Conservation (phyloP, 92 coral and sea anemone species). For the Micromussa lordhowensis region DNA sequence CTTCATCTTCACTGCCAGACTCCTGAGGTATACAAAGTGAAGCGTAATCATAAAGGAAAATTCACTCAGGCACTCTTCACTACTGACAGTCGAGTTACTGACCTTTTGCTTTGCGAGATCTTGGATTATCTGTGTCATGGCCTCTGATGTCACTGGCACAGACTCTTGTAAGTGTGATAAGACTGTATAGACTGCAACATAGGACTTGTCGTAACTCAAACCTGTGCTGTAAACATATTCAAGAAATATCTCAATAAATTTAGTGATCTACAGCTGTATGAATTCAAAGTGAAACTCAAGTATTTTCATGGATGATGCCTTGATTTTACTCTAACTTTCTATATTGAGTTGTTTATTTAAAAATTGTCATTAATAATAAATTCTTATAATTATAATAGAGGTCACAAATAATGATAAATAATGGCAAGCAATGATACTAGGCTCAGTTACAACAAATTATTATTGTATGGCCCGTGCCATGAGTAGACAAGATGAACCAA, state of each 20-base stretch:
- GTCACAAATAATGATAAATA: too few relatives aligned
- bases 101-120: conserved; percentile 85
- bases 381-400: too few relatives aligned
- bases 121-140: conserved; percentile 79
- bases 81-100: background rate
- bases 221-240: conserved; percentile 73
- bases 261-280: too few relatives aligned
- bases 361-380: too few relatives aligned
- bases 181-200: conserved; percentile 87
- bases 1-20: conserved; percentile 66
- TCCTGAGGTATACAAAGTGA: conserved; percentile 1
- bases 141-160: conserved; percentile 73
- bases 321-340: too few relatives aligned
- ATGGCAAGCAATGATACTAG: too few relatives aligned
- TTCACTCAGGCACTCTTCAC: too few relatives aligned
- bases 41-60: too few relatives aligned
- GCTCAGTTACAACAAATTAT: too few relatives aligned
- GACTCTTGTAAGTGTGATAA: conserved; percentile 74
- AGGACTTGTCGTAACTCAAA: conserved; percentile 83
- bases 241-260: background rate
- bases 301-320: background rate
- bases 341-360: too few relatives aligned
- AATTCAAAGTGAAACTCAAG: background rate
- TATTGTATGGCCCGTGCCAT: too few relatives aligned
- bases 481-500: too few relatives aligned